Evolutionary conservation across 2,797 vertebrate species (phyloP).

Genomic region (Falco columbarius): DNA sequence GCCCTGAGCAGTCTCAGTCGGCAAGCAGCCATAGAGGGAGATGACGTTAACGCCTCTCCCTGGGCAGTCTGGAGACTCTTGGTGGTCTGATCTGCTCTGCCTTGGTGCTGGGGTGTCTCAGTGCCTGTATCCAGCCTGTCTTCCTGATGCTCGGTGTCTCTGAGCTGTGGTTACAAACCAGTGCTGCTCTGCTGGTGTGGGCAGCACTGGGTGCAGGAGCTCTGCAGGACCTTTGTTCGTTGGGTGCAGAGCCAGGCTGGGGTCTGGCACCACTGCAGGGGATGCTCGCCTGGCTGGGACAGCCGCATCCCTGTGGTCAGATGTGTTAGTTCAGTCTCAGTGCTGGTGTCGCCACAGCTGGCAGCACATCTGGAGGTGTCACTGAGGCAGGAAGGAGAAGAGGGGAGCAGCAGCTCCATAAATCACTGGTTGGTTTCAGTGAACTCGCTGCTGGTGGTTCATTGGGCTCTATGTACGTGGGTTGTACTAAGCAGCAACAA

Average conservation of each 20-base stretch:
- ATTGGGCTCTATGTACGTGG: fast-evolving
- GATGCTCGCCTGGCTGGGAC: not conserved
- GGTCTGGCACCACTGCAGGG: not conserved
- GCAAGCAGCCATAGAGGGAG: not conserved
- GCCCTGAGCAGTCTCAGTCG: not conserved
- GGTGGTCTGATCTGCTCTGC: not conserved
- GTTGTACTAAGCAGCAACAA: not conserved
- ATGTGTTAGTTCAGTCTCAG: fast-evolving
- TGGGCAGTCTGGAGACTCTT: not conserved
- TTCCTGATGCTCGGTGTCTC: not conserved
- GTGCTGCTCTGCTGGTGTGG: not conserved
- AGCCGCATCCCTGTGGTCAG: fast-evolving
- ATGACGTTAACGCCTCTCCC: fast-evolving
- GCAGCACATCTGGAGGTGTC: slow-evolving; percentile 28
- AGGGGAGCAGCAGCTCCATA: not conserved
- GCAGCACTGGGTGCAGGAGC: fast-evolving
- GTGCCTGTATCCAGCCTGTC: not conserved
- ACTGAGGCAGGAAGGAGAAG: not conserved
- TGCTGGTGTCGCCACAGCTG: not conserved
- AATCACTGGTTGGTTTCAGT: fast-evolving
- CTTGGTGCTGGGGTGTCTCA: not conserved
- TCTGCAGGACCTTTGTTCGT: not conserved
- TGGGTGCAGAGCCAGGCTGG: not conserved
- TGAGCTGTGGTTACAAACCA: not conserved
- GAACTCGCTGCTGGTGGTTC: not conserved